A percentile compares a stretch with the other conserved stretches of the same genome.
Evolutionary conservation across 2,888 invertebrate genomes (phyloP).

Genomic region (Oscheius sp.): DNA sequence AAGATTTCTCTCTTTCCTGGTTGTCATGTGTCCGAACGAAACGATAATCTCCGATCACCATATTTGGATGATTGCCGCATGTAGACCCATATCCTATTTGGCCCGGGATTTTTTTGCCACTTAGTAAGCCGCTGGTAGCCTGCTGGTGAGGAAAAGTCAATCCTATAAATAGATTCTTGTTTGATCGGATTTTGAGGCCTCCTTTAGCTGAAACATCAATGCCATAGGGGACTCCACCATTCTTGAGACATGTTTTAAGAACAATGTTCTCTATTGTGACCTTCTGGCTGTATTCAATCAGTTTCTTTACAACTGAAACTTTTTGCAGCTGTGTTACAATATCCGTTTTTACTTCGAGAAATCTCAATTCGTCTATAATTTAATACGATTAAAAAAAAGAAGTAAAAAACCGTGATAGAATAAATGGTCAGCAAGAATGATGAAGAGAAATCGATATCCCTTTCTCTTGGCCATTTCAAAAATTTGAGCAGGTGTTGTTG

Average conservation of each 20-base stretch:
- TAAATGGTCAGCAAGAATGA: constrained; percentile 3
- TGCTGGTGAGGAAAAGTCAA: constrained; percentile 2
- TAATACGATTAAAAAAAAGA: neutral
- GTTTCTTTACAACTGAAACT: neutral
- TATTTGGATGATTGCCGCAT: neutral
- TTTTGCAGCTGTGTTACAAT: constrained; percentile 6
- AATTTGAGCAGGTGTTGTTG: neutral
- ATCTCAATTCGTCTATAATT: constrained; percentile 7
- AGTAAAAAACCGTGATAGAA: neutral
- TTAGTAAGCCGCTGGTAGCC: neutral
- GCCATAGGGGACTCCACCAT: constrained; percentile 1
- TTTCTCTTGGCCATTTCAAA: neutral
- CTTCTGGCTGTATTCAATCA: neutral
- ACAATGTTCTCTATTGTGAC: neutral
- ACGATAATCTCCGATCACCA: constrained; percentile 5
- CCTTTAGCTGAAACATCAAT: neutral
- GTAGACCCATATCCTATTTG: constrained; percentile 10
- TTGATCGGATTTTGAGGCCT: neutral
- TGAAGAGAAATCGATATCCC: neutral
- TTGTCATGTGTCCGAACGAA: constrained; percentile 3
- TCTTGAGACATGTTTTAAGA: neutral
- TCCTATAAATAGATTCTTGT: constrained; percentile 3
- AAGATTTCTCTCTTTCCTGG: too few relatives aligned
- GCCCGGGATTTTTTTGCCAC: neutral
- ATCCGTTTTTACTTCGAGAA: neutral